Percentiles rank a stretch among this genome's conserved stretches.
Conservation (phyloP, 2,113 vertebrate species). For the Perognathus longimembris region DNA sequence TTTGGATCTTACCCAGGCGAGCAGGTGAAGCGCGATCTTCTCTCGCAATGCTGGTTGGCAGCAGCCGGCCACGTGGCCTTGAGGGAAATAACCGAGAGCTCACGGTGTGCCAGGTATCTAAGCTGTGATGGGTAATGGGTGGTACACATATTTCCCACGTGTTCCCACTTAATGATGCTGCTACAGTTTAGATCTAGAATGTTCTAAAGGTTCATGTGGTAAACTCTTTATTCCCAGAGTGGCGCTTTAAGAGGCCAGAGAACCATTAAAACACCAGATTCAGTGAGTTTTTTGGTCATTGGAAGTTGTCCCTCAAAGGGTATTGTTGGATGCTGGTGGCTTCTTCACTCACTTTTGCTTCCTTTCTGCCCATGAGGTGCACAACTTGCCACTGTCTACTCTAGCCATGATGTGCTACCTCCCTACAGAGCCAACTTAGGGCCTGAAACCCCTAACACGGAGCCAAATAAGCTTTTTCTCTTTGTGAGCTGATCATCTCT, state of each 20-base stretch:
- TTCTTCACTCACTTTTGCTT: background rate
- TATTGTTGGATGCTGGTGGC: background rate
- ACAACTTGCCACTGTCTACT: background rate
- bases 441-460: background rate
- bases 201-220: background rate
- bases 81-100: background rate
- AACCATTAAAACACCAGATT: background rate
- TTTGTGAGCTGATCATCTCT: background rate
- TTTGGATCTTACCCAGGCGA: background rate
- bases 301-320: background rate
- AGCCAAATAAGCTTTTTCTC: background rate
- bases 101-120: background rate
- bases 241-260: too few relatives aligned
- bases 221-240: background rate
- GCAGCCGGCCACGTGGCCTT: background rate
- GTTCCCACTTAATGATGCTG: background rate
- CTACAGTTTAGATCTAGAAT: background rate
- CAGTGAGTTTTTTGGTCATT: too few relatives aligned
- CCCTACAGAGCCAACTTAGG: background rate
- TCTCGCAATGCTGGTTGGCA: background rate
- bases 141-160: background rate
- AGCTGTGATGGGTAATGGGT: background rate
- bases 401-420: background rate
- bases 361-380: background rate
- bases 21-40: background rate